phyloP scores from a whole-genome alignment of 2,113 vertebrate species.

The Phaethornis superciliosus region DNA sequence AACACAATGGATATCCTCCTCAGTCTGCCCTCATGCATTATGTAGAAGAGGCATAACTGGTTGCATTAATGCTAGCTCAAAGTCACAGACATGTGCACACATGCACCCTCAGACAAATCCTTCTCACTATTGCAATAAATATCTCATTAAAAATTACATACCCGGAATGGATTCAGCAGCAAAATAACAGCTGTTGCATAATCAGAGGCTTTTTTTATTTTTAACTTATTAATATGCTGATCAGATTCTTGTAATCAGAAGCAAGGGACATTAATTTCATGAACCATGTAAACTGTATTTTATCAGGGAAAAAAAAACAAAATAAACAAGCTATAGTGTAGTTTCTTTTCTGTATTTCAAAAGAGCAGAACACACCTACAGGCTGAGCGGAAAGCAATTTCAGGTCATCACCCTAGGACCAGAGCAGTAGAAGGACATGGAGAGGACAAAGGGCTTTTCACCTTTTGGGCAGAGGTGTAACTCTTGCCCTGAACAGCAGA shows the following conservation, averaged over 20 bases:
- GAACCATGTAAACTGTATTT: constrained; percentile 64
- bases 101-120: constrained; percentile 39
- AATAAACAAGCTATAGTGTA: not conserved
- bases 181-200: constrained; percentile 77
- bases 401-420: not conserved
- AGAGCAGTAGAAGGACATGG: not conserved
- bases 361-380: not conserved
- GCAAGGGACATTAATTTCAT: constrained; percentile 67
- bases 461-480: not conserved
- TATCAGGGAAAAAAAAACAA: not conserved
- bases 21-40: constrained; percentile 33
- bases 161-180: constrained; percentile 65
- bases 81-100: not conserved
- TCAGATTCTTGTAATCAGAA: constrained; percentile 76
- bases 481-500: not conserved
- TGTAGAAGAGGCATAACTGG: constrained; percentile 52
- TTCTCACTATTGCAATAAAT: constrained; percentile 71
- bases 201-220: constrained; percentile 41
- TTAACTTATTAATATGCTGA: constrained; percentile 77
- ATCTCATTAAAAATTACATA: constrained; percentile 73
- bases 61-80: constrained; percentile 52
- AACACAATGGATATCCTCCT: not conserved
- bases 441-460: not conserved
- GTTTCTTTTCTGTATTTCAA: not conserved
- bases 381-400: not conserved